phyloP scores from a whole-genome alignment of 92 coral and sea anemone species.

The Epizoanthus illoricatus region DNA sequence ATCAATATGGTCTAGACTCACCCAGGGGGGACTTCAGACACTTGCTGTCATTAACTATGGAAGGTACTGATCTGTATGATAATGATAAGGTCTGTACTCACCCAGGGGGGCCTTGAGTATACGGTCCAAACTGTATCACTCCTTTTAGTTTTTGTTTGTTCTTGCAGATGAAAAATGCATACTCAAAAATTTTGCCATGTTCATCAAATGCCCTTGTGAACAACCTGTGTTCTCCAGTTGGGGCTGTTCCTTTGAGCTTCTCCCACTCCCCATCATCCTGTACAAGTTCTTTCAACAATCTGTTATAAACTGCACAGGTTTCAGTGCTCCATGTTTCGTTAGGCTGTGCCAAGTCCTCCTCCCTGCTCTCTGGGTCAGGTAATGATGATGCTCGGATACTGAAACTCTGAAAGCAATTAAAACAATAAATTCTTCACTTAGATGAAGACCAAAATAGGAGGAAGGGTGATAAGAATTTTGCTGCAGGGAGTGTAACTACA shows the following conservation, averaged over 20 bases:
- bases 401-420: constrained; percentile 9
- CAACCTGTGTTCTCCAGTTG: constrained; percentile 49
- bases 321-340: constrained; percentile 69
- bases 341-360: constrained; percentile 53
- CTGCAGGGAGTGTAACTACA: too few species aligned
- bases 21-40: too few species aligned
- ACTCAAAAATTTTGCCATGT: constrained; percentile 78
- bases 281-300: constrained; percentile 48
- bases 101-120: constrained; percentile 80
- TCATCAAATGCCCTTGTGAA: constrained; percentile 57
- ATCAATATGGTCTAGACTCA: too few species aligned
- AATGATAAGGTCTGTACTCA: constrained; percentile 26
- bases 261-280: constrained; percentile 66
- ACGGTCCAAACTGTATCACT: constrained; percentile 83
- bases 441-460: too few species aligned
- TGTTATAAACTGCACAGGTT: constrained; percentile 55
- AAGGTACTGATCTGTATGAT: too few species aligned
- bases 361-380: not conserved
- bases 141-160: constrained; percentile 64
- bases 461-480: too few species aligned
- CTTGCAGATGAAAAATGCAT: constrained; percentile 58
- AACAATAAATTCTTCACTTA: not conserved
- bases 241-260: constrained; percentile 2
- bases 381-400: constrained; percentile 30
- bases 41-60: too few species aligned